These are phyloP conservation scores for Xiphophorus birchmanni DNA, from an alignment of 2,797 vertebrate genomes.

Conservation along the genomic window DNA sequence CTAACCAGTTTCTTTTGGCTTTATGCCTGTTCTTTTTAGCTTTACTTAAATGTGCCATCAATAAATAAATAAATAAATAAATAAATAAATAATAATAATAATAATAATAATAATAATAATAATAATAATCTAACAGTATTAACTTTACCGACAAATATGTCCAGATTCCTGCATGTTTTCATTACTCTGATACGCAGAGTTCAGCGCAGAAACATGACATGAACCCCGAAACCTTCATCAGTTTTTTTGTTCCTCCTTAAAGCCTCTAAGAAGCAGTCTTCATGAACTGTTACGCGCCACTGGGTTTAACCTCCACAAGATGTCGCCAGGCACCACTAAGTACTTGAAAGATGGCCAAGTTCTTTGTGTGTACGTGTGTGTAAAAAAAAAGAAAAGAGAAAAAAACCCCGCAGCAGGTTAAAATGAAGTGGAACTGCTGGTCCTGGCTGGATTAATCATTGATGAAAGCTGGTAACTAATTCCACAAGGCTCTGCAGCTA, in stretches of 20 bases:
- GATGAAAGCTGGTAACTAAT: constrained; percentile 31
- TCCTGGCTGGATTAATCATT: constrained; percentile 10
- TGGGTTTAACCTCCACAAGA: constrained; percentile 58
- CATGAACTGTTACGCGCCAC: constrained; percentile 9
- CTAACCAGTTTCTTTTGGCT: background rate
- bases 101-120: too few species aligned
- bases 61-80: background rate
- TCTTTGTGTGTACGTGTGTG: background rate
- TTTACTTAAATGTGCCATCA: background rate
- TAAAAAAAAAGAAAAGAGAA: background rate
- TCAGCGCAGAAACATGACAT: background rate
- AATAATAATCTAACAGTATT: background rate
- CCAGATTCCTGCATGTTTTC: background rate
- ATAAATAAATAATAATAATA: too few species aligned
- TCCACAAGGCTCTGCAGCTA: background rate
- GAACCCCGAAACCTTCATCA: constrained; percentile 5
- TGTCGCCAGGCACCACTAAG: constrained; percentile 55
- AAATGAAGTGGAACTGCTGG: constrained; percentile 1
- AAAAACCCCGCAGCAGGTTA: background rate
- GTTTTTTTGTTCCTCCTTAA: background rate
- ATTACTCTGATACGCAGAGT: background rate
- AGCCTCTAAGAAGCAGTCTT: background rate
- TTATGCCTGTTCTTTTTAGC: background rate
- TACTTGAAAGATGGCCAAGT: constrained; percentile 46
- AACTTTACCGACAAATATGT: background rate